Evolutionary conservation across 2,797 vertebrate species (phyloP).

Genomic region (Odontamblyopus lacepedii): DNA sequence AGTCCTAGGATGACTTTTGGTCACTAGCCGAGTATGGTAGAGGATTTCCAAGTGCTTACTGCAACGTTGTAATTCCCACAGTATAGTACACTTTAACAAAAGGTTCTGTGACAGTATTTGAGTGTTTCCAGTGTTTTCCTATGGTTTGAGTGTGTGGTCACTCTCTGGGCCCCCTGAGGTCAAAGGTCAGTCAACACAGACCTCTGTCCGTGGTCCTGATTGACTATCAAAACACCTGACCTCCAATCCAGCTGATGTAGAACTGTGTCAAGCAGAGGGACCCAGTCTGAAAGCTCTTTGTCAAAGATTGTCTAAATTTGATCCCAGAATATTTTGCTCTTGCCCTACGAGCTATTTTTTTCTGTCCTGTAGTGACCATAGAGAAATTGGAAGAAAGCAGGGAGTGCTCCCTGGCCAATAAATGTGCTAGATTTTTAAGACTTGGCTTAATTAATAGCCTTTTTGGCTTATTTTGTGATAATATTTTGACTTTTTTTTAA

Average conservation of each 20-base stretch:
- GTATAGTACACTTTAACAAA: slow-evolving; percentile 38
- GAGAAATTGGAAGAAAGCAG: background rate
- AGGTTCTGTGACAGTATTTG: slow-evolving; percentile 25
- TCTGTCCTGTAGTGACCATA: background rate
- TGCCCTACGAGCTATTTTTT: slow-evolving; percentile 7
- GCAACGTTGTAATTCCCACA: background rate
- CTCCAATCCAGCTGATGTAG: slow-evolving; percentile 11
- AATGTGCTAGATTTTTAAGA: background rate
- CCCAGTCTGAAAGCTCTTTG: slow-evolving; percentile 9
- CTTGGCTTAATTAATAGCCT: background rate
- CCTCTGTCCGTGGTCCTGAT: slow-evolving; percentile 78
- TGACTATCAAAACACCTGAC: slow-evolving; percentile 41
- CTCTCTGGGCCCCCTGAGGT: slow-evolving; percentile 47
- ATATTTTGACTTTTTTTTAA: background rate
- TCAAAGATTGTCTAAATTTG: slow-evolving; percentile 29
- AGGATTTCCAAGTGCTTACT: background rate
- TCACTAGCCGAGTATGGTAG: background rate
- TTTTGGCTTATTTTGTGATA: background rate
- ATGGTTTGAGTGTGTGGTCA: slow-evolving; percentile 28
- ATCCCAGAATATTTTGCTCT: slow-evolving; percentile 13
- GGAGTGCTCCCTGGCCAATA: background rate
- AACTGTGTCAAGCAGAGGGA: slow-evolving; percentile 17
- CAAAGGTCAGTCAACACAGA: slow-evolving; percentile 30
- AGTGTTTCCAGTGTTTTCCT: slow-evolving; percentile 64
- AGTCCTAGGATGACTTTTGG: background rate